Conservation (phyloP, 2,888 invertebrate genomes). For the Imbricaverruca yamaguchii region DNA sequence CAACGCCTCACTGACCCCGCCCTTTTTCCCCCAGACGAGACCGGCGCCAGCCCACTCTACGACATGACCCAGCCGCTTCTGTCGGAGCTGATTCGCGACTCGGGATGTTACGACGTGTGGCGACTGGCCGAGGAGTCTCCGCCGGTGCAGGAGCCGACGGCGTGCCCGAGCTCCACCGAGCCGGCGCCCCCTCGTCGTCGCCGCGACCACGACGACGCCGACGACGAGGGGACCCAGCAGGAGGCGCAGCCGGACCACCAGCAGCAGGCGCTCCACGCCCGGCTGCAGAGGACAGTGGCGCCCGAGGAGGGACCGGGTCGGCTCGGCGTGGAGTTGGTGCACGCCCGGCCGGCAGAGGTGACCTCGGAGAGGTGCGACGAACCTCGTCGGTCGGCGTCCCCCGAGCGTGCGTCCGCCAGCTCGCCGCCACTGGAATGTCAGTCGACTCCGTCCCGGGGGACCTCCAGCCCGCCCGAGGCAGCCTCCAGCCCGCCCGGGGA, state of each 20-base stretch:
- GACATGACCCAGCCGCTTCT: slow-evolving; percentile 22
- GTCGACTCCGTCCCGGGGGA: too few relatives aligned
- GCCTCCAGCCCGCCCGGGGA: too few relatives aligned
- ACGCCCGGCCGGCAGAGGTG: background rate
- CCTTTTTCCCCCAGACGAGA: background rate
- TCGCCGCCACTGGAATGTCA: too few relatives aligned
- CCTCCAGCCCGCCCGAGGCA: too few relatives aligned
- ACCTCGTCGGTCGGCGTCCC: background rate
- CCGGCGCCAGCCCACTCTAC: background rate
- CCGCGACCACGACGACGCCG: background rate
- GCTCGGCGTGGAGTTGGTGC: background rate
- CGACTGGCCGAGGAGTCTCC: background rate
- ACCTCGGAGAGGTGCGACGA: background rate
- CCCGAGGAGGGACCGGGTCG: background rate
- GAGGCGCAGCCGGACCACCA: background rate
- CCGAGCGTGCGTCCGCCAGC: too few relatives aligned
- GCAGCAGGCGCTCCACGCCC: background rate
- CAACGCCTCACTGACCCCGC: background rate
- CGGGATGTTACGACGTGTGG: slow-evolving; percentile 14
- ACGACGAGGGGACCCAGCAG: background rate
- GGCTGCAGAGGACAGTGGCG: background rate
- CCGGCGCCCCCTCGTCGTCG: background rate
- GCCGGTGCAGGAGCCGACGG: background rate
- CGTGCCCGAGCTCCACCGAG: background rate
- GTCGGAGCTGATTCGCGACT: slow-evolving; percentile 28